Percentiles rank a stretch among this genome's conserved stretches.
These are phyloP conservation scores for Selene dorsalis DNA, from an alignment of 2,797 vertebrate species.

Conservation along the genomic window DNA sequence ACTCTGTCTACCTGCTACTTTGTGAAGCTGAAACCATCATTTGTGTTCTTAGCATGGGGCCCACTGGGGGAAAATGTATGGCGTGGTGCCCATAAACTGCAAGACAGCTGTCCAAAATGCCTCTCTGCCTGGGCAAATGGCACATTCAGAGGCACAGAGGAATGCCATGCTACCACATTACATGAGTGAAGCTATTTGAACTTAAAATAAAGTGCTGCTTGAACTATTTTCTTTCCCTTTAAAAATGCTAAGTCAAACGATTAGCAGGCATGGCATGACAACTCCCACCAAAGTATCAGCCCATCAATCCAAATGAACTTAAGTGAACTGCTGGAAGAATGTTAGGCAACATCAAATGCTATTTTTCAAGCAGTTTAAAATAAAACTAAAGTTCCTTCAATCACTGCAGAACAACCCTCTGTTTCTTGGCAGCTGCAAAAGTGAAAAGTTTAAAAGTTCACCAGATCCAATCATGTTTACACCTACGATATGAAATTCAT, in stretches of 20 bases:
- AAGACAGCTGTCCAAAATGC: constrained; percentile 51
- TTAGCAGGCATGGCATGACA: neutral
- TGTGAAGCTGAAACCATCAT: constrained; percentile 36
- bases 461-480: too few relatives aligned
- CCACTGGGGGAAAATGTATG: constrained; percentile 20
- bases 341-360: neutral
- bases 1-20: constrained; percentile 25
- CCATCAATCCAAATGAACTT: neutral
- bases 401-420: neutral
- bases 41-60: constrained; percentile 39
- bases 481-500: too few relatives aligned
- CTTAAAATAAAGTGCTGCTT: constrained; percentile 4
- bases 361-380: neutral
- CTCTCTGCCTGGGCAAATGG: constrained; percentile 25
- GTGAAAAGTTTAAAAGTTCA: too few relatives aligned
- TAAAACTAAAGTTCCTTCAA: neutral
- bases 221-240: neutral
- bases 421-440: too few relatives aligned
- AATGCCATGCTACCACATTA: neutral
- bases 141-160: constrained; percentile 32
- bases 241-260: constrained; percentile 5
- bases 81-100: constrained; percentile 34
- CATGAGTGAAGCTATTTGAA: neutral
- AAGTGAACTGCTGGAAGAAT: neutral
- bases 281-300: constrained; percentile 1